Percentiles rank a stretch among this genome's conserved stretches.
These are phyloP conservation scores for Brenthis ino DNA, from an alignment of 2,888 invertebrate genomes.

Conservation along the genomic window DNA sequence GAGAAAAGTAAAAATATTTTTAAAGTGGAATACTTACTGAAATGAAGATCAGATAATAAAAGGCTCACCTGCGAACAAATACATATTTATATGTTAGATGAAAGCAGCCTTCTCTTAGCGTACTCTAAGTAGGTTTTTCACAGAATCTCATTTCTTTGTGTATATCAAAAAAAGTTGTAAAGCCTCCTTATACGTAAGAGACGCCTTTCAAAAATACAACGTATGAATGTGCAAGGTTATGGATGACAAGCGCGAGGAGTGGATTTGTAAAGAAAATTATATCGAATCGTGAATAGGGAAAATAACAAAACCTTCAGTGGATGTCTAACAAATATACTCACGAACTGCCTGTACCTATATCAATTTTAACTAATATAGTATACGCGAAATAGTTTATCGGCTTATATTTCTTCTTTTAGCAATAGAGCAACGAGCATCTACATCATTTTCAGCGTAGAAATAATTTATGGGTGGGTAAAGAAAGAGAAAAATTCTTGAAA, in stretches of 20 bases:
- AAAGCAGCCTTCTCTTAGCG: slow-evolving; percentile 43
- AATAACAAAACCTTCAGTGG: slow-evolving; percentile 5
- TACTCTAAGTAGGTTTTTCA: slow-evolving; percentile 47
- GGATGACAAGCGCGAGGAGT: slow-evolving; percentile 35
- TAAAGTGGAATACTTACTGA: slow-evolving; percentile 43
- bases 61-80: slow-evolving; percentile 50
- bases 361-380: too few relatives aligned
- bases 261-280: slow-evolving; percentile 27
- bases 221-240: slow-evolving; percentile 30
- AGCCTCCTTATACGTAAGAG: slow-evolving; percentile 56
- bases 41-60: slow-evolving; percentile 46
- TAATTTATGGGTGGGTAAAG: too few relatives aligned
- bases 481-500: too few relatives aligned
- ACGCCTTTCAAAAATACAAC: slow-evolving; percentile 53
- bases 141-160: slow-evolving; percentile 50
- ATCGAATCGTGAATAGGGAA: slow-evolving; percentile 16
- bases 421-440: too few relatives aligned
- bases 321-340: slow-evolving; percentile 6
- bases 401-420: too few relatives aligned
- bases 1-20: slow-evolving; percentile 27
- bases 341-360: neutral
- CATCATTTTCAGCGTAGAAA: too few relatives aligned
- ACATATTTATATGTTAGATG: slow-evolving; percentile 50
- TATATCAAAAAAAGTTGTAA: slow-evolving; percentile 54
- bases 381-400: too few relatives aligned